phyloP scores from a whole-genome alignment of 1,140 invertebrate genomes.

The Pogonognathellus flavescens region DNA sequence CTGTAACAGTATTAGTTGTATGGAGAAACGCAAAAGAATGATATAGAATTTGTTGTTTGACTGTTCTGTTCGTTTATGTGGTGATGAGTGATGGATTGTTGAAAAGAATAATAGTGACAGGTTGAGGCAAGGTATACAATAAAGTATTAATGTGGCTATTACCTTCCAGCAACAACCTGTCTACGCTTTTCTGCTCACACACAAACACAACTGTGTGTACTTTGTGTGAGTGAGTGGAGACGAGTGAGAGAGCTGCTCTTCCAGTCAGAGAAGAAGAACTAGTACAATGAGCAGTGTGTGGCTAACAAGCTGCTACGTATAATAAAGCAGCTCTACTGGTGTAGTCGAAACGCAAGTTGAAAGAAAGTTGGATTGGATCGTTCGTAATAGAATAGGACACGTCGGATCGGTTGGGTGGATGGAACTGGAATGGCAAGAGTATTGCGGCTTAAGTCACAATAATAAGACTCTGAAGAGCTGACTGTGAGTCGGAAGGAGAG shows the following conservation, averaged over 20 bases:
- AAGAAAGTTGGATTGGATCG: too few relatives aligned
- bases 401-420: slow-evolving; percentile 44
- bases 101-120: slow-evolving; percentile 41
- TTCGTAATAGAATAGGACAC: slow-evolving; percentile 39
- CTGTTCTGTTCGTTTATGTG: neutral
- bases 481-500: too few relatives aligned
- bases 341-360: too few relatives aligned
- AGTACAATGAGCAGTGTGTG: too few relatives aligned
- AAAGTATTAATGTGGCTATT: slow-evolving; percentile 22
- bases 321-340: too few relatives aligned
- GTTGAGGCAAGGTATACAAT: slow-evolving; percentile 15
- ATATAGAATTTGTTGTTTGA: slow-evolving; percentile 21
- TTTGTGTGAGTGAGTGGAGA: neutral
- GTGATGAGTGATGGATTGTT: slow-evolving; percentile 42
- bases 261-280: too few relatives aligned
- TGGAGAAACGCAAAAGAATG: neutral
- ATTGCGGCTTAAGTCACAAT: slow-evolving; percentile 39
- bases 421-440: slow-evolving; percentile 49
- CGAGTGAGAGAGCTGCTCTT: too few relatives aligned
- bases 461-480: slow-evolving; percentile 26
- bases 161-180: slow-evolving; percentile 39
- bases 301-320: too few relatives aligned
- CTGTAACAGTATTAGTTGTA: too few relatives aligned
- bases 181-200: neutral
- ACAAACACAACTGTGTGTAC: neutral